Evolutionary conservation across 2,113 vertebrate genomes (phyloP).

Genomic region (Chaetura pelagica): DNA sequence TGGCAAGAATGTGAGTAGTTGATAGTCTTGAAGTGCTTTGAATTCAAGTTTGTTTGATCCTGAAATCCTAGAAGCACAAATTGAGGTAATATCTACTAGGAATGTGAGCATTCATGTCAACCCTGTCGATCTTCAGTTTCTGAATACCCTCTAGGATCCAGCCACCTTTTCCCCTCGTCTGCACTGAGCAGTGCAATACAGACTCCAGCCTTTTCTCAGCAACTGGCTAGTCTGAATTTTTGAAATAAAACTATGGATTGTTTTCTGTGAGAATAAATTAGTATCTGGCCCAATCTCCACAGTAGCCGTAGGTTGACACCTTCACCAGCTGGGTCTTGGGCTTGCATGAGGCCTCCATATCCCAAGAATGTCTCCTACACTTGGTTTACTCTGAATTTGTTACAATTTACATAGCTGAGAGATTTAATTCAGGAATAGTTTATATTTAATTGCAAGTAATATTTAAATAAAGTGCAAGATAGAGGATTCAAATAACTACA

Average conservation of each 20-base stretch:
- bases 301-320: background rate
- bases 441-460: background rate
- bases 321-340: background rate
- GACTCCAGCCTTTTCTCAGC: background rate
- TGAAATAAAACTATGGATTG: background rate
- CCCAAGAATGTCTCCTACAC: background rate
- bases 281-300: background rate
- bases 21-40: background rate
- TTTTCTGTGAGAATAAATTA: background rate
- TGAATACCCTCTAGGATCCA: background rate
- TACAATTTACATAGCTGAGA: background rate
- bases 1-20: background rate
- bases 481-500: too few relatives aligned
- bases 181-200: background rate
- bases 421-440: background rate
- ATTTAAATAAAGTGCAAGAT: background rate
- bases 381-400: background rate
- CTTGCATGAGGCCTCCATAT: background rate
- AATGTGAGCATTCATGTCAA: background rate
- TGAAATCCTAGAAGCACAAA: background rate
- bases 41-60: background rate
- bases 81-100: background rate
- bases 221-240: background rate
- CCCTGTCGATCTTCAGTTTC: background rate
- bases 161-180: background rate